phyloP scores from a whole-genome alignment of 2,888 invertebrate species.

The Lymantria dispar region DNA sequence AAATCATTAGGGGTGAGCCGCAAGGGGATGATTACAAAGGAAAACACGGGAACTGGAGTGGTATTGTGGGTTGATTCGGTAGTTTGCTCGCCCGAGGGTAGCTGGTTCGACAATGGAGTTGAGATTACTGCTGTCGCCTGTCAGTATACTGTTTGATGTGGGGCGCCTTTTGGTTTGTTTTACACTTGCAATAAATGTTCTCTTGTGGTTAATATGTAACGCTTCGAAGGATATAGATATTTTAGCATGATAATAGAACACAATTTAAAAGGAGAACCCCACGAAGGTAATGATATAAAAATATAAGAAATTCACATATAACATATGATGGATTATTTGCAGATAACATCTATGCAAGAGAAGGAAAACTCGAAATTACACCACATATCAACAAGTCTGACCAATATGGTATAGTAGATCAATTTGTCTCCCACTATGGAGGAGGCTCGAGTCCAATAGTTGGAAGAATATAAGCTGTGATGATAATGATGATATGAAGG shows the following conservation, averaged over 20 bases:
- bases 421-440: no score
- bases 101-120: slow-evolving; percentile 63
- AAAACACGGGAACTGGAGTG: slow-evolving; percentile 56
- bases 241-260: background rate
- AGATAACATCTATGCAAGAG: no score
- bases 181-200: slow-evolving; percentile 36
- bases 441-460: no score
- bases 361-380: no score
- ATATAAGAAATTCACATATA: no score
- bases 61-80: slow-evolving; percentile 52
- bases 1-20: slow-evolving; percentile 68
- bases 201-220: slow-evolving; percentile 12
- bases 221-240: slow-evolving; percentile 10
- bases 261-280: no score
- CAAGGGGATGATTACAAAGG: slow-evolving; percentile 69
- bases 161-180: slow-evolving; percentile 34
- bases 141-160: slow-evolving; percentile 43
- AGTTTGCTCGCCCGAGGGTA: slow-evolving; percentile 50
- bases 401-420: no score
- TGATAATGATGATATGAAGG: no score
- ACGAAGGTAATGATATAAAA: no score
- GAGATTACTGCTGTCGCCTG: slow-evolving; percentile 71
- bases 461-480: no score
- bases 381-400: no score
- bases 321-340: no score